Evolutionary conservation across 2,113 vertebrate species (phyloP), one percentile per base, ranked within the genome.

Genomic region (Melierax canorus): DNA sequence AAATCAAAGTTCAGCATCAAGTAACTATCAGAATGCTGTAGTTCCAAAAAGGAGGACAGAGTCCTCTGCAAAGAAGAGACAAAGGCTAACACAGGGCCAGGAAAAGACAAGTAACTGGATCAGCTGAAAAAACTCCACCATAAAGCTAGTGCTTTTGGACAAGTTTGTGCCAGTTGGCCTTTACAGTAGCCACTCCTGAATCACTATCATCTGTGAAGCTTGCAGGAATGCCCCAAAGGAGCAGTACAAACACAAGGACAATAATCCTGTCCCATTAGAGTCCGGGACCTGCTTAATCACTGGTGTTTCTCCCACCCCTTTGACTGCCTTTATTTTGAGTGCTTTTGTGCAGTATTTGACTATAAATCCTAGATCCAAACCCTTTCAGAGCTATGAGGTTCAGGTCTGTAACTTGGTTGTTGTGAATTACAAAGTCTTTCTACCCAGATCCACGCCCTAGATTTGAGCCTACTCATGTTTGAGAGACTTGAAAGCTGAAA

Each of bases 221-320:
- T 59, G 10, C 38, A 45, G 63, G 38, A 87, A 87, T 80, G 48
- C 4, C 18, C 18, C 18, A 41, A 80, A 84, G 14, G 15, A 7
- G 0, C 10, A 45, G 0, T 2, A 55, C 10, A 62, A 55, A 36
- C 38, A 43, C 20, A 23, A 3, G 13, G 7, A 19, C 16, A 53
- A 53, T 58, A 77, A 68, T 46, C 18, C 29, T 84, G 29, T 13
- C 15, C 6, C 15, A 9, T 68, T 80, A 29, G 17, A 50, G 17
- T 34, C 48, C 43, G 48, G 10, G 7, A 82, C 15, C 17, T 69
- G 12, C 7, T 32, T 80, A 56, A 51, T 29, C 23, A 51, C 15
- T 46, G 10, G 4, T 76, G 17, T 38, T 94, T 66, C 53, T 69
- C 10, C 17, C 15, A 56, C 6, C 3, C 15, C 20, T 87, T 73